Conservation (phyloP, 2,888 invertebrate genomes). For the Drepanosiphum platanoidis region DNA sequence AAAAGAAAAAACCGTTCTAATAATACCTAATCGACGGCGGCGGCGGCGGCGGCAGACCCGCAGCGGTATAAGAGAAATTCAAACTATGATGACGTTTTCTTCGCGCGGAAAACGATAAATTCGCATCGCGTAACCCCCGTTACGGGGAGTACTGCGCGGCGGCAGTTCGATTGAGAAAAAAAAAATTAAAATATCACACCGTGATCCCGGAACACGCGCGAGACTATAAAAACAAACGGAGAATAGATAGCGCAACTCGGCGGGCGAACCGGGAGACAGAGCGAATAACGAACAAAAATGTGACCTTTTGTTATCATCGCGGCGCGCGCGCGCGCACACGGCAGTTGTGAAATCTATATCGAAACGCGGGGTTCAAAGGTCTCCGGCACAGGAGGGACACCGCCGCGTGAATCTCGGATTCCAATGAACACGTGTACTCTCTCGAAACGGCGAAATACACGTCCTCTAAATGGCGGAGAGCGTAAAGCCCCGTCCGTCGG, state of each 20-base stretch:
- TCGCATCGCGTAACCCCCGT: too few relatives aligned
- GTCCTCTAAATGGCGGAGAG: slow-evolving; percentile 9
- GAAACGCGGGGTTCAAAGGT: slow-evolving; percentile 18
- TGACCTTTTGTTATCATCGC: slow-evolving; percentile 4
- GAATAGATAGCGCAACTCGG: neutral
- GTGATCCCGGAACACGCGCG: neutral
- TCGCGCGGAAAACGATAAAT: too few relatives aligned
- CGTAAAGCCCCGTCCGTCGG: neutral
- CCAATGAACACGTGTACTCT: slow-evolving; percentile 38
- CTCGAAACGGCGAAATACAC: slow-evolving; percentile 31
- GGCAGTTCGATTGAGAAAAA: too few relatives aligned
- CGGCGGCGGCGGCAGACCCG: too few relatives aligned
- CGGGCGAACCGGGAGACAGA: neutral
- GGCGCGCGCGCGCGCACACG: neutral
- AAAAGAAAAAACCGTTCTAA: too few relatives aligned
- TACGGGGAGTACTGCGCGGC: too few relatives aligned
- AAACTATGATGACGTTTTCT: too few relatives aligned
- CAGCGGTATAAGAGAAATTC: too few relatives aligned
- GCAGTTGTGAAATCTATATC: slow-evolving; percentile 22
- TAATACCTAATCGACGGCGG: too few relatives aligned
- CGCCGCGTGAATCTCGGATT: neutral
- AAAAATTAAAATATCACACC: too few relatives aligned
- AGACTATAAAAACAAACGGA: neutral
- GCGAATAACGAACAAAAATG: slow-evolving; percentile 14
- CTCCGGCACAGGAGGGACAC: neutral